A percentile compares a stretch with the other conserved stretches of the same genome.
Conservation (phyloP, 2,113 vertebrate genomes). For the Eptatretus burgeri region DNA sequence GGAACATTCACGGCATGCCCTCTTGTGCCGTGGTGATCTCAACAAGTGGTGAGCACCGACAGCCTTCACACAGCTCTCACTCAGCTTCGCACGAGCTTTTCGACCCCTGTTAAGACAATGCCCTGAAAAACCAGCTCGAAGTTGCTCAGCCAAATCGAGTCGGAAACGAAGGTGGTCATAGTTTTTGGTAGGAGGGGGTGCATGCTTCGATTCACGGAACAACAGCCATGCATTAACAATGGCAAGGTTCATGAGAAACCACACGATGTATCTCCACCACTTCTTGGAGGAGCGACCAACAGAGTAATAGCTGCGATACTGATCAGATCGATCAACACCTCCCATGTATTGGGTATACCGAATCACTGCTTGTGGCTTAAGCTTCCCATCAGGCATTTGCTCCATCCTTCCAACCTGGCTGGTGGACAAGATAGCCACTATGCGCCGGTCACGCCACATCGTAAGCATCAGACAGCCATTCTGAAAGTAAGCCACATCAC, state of each 20-base stretch:
- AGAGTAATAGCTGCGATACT: constrained; percentile 8
- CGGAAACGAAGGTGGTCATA: constrained; percentile 9
- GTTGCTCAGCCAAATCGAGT: constrained; percentile 5
- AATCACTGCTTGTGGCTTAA: constrained; percentile 7
- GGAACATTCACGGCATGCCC: constrained; percentile 9
- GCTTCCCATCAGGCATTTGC: background rate
- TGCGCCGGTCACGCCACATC: constrained; percentile 8
- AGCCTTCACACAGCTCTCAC: background rate
- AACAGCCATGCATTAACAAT: constrained; percentile 10
- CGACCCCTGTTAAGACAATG: background rate
- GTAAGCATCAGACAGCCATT: constrained; percentile 7
- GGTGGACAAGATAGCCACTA: constrained; percentile 6
- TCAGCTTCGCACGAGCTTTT: background rate
- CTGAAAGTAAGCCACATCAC: constrained; percentile 8
- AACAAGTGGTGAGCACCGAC: constrained; percentile 6
- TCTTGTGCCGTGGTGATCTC: constrained; percentile 1
- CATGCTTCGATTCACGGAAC: constrained; percentile 8
- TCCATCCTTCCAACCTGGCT: constrained; percentile 7
- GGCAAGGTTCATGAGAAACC: constrained; percentile 8
- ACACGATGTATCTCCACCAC: constrained; percentile 9
- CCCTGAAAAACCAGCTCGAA: constrained; percentile 8
- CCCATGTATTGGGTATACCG: constrained; percentile 9
- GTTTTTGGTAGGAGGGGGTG: constrained; percentile 2
- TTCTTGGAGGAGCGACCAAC: constrained; percentile 9
- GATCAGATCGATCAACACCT: constrained; percentile 8